phyloP scores from a whole-genome alignment of 2,888 invertebrate genomes.

The Drosophila longiperda region DNA sequence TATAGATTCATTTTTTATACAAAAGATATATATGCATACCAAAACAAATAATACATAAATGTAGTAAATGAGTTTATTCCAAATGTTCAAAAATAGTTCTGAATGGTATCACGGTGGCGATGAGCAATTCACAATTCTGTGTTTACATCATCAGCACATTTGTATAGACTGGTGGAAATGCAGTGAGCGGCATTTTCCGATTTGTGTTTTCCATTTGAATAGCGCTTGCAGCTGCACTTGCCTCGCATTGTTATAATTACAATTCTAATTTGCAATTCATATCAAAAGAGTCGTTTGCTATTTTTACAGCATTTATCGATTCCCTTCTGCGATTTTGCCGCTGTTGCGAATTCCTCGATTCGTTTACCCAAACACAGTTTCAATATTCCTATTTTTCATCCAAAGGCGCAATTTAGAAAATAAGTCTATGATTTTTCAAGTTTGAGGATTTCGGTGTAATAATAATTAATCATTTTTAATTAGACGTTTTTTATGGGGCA shows the following conservation, averaged over 20 bases:
- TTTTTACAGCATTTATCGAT: constrained; percentile 71
- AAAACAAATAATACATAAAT: constrained; percentile 9
- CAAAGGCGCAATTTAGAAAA: background rate
- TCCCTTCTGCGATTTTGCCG: constrained; percentile 52
- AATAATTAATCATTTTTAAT: background rate
- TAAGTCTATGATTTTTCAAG: background rate
- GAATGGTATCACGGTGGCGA: constrained; percentile 48
- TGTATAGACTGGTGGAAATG: constrained; percentile 22
- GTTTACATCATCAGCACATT: constrained; percentile 59
- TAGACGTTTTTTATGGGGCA: background rate
- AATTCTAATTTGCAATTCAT: constrained; percentile 70
- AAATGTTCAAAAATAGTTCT: constrained; percentile 35
- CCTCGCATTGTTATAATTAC: constrained; percentile 54
- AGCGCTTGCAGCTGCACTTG: constrained; percentile 50
- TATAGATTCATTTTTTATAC: background rate
- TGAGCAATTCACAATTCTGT: constrained; percentile 44
- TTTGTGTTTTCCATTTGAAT: constrained; percentile 32
- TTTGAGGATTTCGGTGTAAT: background rate
- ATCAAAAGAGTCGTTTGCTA: constrained; percentile 67
- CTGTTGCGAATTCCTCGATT: constrained; percentile 49
- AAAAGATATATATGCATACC: background rate
- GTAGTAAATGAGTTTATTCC: background rate
- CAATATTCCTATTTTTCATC: constrained; percentile 6
- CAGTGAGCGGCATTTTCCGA: constrained; percentile 45
- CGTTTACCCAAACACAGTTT: constrained; percentile 29